A percentile compares a stretch with the other conserved stretches of the same genome.
Conservation (phyloP, 2,888 invertebrate genomes). For the Calliphora vomitoria region DNA sequence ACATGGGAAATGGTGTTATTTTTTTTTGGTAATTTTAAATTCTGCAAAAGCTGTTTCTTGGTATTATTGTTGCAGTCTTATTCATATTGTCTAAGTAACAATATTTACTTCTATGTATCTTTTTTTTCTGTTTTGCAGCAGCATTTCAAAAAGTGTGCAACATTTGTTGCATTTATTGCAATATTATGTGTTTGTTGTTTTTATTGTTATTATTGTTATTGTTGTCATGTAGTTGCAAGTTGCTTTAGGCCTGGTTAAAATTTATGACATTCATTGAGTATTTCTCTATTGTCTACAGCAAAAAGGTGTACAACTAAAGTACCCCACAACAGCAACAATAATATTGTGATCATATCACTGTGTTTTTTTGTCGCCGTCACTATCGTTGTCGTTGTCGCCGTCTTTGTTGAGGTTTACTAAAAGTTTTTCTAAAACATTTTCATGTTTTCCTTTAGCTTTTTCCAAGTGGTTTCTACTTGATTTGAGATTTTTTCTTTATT, state of each 20-base stretch:
- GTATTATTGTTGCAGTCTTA: not conserved
- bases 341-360: conserved; percentile 61
- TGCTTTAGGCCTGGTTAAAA: conserved; percentile 66
- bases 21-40: too few relatives aligned
- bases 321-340: not conserved
- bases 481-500: conserved; percentile 31
- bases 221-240: conserved; percentile 61
- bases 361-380: conserved; percentile 13
- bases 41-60: conserved; percentile 24
- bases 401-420: conserved; percentile 27
- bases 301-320: conserved; percentile 30
- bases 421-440: conserved; percentile 8
- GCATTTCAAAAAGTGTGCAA: conserved; percentile 49
- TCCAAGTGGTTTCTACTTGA: conserved; percentile 39
- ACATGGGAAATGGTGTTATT: not conserved
- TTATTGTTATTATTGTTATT: conserved; percentile 61
- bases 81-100: conserved; percentile 1
- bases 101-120: conserved; percentile 11
- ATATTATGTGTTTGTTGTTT: conserved; percentile 58
- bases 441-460: conserved; percentile 10
- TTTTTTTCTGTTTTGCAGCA: conserved; percentile 32
- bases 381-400: conserved; percentile 1
- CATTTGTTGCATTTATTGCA: conserved; percentile 60
- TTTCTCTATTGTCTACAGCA: conserved; percentile 60
- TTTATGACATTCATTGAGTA: conserved; percentile 73